Base-by-base conservation (phyloP, 2,888 invertebrate species). In the Dryobotodes eremita region DNA sequence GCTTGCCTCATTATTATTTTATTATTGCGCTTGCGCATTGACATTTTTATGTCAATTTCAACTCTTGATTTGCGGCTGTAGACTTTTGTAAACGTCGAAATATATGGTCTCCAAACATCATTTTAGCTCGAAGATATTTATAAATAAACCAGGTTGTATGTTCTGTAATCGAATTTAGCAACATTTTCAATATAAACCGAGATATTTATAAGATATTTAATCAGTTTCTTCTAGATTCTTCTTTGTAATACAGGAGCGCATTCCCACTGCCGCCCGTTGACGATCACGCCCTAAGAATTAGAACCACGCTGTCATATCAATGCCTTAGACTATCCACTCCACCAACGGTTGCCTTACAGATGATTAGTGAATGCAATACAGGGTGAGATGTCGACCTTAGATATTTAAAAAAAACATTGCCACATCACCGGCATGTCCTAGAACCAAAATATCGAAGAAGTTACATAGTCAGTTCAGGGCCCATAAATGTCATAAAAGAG, bases 341-440 rank as follows among this genome's bases (percentile, higher is more conserved):
- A 94, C 95, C 96, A 93, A 95, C 88, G 90, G 95, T 95, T 95
- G 95, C 95, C 96, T 96, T 96, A 95, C 89, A 90, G 83, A 92
- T 91, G 90, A 91, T 91, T 90, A 79, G 80, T 71, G 50, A 79
- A 79, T 82, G 77, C 83, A 79, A 78, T 82, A 86, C 72, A 71
- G 72, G 36, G 13, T 80, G 83, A 59, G 53, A 81, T 86, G 72
- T 86, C 77, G 71, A 78, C 64, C 66, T 65, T 53, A 8, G 64
- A 62, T 53, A 55, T 61, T 74, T 10, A 2, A 23, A 61, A 55
- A 26, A 55, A 55, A 69, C 10, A 15, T 42, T 48, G 26, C 3
- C 10, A 20, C 2, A 10, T 42, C 15, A 50, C 2, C 3, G 3
- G 8, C 20, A 13, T 20, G 31, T 36, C 53, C 15, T 17, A 10